Base-by-base conservation (phyloP, 1,140 invertebrate genomes). In the Bombus waltoni region DNA sequence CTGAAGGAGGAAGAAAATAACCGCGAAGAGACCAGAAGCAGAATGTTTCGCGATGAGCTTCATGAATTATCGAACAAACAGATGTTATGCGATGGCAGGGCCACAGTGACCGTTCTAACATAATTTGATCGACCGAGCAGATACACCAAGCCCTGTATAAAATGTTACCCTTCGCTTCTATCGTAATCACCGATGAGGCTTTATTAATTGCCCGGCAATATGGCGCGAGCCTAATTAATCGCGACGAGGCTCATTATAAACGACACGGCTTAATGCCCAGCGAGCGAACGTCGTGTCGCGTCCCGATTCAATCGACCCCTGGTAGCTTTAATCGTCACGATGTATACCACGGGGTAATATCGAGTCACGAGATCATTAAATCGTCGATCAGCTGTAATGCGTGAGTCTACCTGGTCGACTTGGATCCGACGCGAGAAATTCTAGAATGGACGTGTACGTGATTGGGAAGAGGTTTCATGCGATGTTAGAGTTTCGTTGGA, bases 41-140 rank as follows among this genome's bases (percentile, higher is more conserved):
- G 81, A 68, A 42, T 32, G 42, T 74, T 13, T 47, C 72, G 72
- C 72, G 44, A n/a, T 32, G 40, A 85, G 44, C 42, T 85, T 88
- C 78, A 78, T 72, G 73, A 89, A 81, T 85, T 85, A 81, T 81
- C 77, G 83, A 81, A 88, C 73, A 89, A 89, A 81, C 77, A 83
- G 83, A 85, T 85, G 83, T 85, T 77, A 77, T 35, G 44, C 44
- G 35, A 83, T 57, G 81, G 38, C 65, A 65, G 47, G 47, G 18
- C 42, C 15, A 32, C 38, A n/a, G 32, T 13, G 73, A 65, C 18
- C 42, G 65, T 85, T 89, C 77, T 78, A 74, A 68, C 62, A 68
- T 70, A 88, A 89, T 81, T 88, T 81, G 66, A 89, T 82, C 77
- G 40, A 38, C 80, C 38, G n/a, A 3, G 40, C 62, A 66, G 65